Evolutionary conservation across 2,113 vertebrate species (phyloP), one percentile per base, ranked within the genome.

Genomic region (Naja naja): DNA sequence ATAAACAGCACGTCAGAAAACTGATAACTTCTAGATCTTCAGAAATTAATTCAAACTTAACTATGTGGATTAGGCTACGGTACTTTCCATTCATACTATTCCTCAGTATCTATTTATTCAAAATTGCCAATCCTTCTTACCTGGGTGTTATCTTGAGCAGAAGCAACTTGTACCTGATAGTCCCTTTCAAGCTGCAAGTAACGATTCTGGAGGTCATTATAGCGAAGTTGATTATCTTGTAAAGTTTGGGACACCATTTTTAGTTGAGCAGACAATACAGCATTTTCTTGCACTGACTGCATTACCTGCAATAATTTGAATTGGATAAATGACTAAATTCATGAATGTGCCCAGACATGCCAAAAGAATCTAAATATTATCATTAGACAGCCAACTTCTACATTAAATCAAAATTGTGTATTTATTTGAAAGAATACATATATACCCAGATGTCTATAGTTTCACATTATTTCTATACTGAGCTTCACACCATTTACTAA

Each of bases 231-330:
- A 11, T 97, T 98, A 89, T 99, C 98, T 91, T 97, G 97, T 47
- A 99, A 96, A 9, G 97, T 97, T 94, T 98, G 98, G 1, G 98
- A 98, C 2, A 99, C 96, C 0, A 96, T 90, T 93, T 98, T 98
- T 89, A 99, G 87, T 95, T 99, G 98, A 89, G 97, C 95, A 22
- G 98, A 97, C 20, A 98, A 94, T 0, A 97, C 90, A 9, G 95
- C 95, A 88, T 98, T 99, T 96, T 99, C 98, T 95, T 99, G 98
- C 52, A 97, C 89, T 0, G 96, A 95, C 96, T 98, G 98, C 96
- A 98, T 96, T 86, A 98, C 95, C 98, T 98, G 91, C 47, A 92
- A 93, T 43, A 58, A 90, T 93, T 10, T 5, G 52, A 20, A 10
- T 86, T 0, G 30, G 16, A 49, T 74, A 45, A 93, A 60, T 49